Evolutionary conservation across 2,797 vertebrate genomes (phyloP).

Genomic region (Poeciliopsis infans): DNA sequence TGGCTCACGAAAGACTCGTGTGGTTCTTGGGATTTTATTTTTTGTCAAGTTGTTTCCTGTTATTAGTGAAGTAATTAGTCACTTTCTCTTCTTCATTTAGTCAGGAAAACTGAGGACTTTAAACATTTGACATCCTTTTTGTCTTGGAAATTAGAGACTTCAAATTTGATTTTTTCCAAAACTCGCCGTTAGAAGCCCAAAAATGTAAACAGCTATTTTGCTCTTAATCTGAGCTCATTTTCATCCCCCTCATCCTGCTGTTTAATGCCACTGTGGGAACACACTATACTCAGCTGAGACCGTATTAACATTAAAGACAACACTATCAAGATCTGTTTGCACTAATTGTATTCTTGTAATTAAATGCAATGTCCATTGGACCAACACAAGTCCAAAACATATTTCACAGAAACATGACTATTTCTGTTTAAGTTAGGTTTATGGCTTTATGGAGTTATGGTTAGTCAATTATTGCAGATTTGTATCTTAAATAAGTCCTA

Average conservation of each 20-base stretch:
- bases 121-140: neutral
- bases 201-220: conserved; percentile 22
- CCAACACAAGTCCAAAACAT: neutral
- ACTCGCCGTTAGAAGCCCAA: neutral
- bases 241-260: conserved; percentile 20
- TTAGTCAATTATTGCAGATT: conserved; percentile 10
- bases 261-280: conserved; percentile 24
- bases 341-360: conserved; percentile 20
- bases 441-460: neutral
- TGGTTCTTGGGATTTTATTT: neutral
- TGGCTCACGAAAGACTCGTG: neutral
- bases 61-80: neutral
- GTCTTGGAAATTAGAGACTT: neutral
- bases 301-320: conserved; percentile 39
- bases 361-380: conserved; percentile 33
- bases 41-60: neutral
- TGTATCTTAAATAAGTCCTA: conserved; percentile 32
- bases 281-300: conserved; percentile 23
- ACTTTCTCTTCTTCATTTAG: neutral
- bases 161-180: neutral
- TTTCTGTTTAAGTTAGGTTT: neutral
- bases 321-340: conserved; percentile 12
- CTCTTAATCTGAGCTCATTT: conserved; percentile 38
- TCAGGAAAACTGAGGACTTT: neutral
- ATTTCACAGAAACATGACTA: neutral